Base-by-base conservation (phyloP, 2,113 vertebrate genomes). In the Apaloderma vittatum region DNA sequence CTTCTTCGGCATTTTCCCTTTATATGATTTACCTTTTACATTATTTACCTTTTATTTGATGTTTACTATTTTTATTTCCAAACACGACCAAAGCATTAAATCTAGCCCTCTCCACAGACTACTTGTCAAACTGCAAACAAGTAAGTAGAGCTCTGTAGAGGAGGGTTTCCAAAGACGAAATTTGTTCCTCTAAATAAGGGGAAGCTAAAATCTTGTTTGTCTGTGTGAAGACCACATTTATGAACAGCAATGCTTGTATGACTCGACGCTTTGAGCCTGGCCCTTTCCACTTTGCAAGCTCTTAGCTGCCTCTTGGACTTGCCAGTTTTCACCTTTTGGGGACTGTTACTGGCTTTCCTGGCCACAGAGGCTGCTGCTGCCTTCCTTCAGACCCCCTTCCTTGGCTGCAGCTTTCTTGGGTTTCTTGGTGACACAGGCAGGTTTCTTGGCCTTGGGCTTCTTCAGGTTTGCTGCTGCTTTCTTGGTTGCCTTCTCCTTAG, bases 191-290 rank as follows among this genome's bases (percentile, higher is more conserved):
- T 65, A 76, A 55, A 23, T 23, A 54, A 62, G 16, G 23, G 11
- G 22, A 83, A 20, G 46, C 36, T 86, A 91, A 73, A 88, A 20
- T 61, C 30, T 57, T 36, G 66, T 18, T 21, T 11, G 1, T 5
- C 8, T 4, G 21, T 6, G 12, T 43, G 55, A 46, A 79, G 14
- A 27, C 5, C 49, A 14, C 0, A 0, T 24, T 49, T 43, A 40
- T 34, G 58, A 79, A 32, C 0, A 2, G 49, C 66, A 43, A 10
- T 1, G 6, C 13, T 14, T 0, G 36, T 22, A 43, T 46, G 22
- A 51, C 27, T 16, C 22, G 68, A 43, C 23, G 29, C 62, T 58
- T 30, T 0, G 3, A 55, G 68, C 32, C 59, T 67, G 46, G 62
- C 66, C 52, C 83, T 88, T 49, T 30, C 8, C 26, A 7, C 17